These are phyloP conservation scores for Syngnathoides biaculeatus DNA, from an alignment of 2,113 vertebrate genomes.

Conservation along the genomic window DNA sequence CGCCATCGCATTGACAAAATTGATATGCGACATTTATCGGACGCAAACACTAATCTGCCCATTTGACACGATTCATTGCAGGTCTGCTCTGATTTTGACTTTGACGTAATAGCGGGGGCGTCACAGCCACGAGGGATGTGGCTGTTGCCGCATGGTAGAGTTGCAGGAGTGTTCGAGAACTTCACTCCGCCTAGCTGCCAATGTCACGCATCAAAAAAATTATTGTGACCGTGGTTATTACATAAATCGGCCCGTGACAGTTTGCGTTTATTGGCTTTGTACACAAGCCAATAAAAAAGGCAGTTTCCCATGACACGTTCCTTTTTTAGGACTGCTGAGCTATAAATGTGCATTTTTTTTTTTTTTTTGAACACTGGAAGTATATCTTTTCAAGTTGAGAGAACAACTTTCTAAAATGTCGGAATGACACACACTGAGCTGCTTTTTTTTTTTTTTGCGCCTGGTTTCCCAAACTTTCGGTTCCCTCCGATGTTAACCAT, in stretches of 20 bases:
- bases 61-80: no score
- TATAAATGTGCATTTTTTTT: constrained; percentile 26
- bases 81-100: no score
- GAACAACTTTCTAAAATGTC: constrained; percentile 29
- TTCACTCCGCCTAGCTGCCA: background rate
- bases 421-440: constrained; percentile 12
- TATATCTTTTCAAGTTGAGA: constrained; percentile 20
- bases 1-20: no score
- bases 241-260: background rate
- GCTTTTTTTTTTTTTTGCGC: constrained; percentile 17
- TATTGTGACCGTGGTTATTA: background rate
- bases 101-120: no score
- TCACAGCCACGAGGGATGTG: no score
- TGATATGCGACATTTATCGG: no score
- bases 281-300: background rate
- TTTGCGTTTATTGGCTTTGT: background rate
- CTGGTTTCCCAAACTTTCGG: background rate
- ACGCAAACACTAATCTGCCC: no score
- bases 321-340: constrained; percentile 21
- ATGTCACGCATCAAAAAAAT: background rate
- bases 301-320: background rate
- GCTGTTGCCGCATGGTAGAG: no score
- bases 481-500: background rate
- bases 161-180: no score
- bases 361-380: constrained; percentile 63